These are phyloP conservation scores for Sebastes cheni DNA, from an alignment of 2,797 vertebrate genomes.

Conservation along the genomic window DNA sequence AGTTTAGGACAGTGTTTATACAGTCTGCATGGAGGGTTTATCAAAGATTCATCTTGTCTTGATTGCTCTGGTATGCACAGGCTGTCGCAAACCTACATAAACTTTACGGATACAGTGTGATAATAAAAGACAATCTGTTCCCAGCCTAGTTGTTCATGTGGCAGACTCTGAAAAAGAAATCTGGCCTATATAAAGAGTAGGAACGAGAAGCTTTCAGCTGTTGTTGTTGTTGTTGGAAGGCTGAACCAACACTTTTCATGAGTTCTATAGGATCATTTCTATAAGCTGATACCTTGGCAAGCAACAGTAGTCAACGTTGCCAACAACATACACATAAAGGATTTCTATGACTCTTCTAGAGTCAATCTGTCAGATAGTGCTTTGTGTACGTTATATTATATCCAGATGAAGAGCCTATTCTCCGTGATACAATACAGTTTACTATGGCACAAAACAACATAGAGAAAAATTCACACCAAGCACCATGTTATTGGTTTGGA, in stretches of 20 bases:
- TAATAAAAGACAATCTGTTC: conserved; percentile 6
- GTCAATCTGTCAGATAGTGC: not conserved
- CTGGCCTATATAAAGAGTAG: not conserved
- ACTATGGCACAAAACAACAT: not conserved
- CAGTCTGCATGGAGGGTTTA: not conserved
- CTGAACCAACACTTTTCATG: not conserved
- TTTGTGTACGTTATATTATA: not conserved
- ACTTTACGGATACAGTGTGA: conserved; percentile 16
- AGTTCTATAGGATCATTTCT: not conserved
- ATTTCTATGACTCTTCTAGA: conserved; percentile 6
- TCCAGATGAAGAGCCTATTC: not conserved
- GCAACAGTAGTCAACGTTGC: not conserved
- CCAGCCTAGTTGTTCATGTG: not conserved
- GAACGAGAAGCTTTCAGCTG: conserved; percentile 8
- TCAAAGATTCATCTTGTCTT: conserved; percentile 13
- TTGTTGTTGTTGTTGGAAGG: not conserved
- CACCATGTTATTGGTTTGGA: not conserved
- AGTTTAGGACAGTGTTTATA: conserved; percentile 4
- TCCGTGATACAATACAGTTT: not conserved
- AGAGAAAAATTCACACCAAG: not conserved
- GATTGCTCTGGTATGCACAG: not conserved
- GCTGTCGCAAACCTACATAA: conserved; percentile 14
- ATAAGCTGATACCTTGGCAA: conserved; percentile 13
- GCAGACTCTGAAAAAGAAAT: conserved; percentile 2
- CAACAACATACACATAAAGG: not conserved